Percentiles rank a stretch among this genome's conserved stretches.
phyloP scores from a whole-genome alignment of 2,888 invertebrate species.

The Prenolepis imparis region DNA sequence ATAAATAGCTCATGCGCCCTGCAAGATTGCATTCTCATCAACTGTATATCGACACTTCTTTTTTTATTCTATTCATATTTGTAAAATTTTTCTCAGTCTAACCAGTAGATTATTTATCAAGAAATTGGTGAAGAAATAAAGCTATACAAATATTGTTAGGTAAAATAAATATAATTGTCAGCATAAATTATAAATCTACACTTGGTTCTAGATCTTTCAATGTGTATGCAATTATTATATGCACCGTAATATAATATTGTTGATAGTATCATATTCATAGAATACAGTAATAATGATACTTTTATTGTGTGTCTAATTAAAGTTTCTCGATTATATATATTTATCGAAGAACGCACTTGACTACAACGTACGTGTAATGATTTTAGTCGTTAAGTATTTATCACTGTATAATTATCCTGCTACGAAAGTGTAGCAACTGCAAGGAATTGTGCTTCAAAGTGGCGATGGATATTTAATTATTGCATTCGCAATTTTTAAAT shows the following conservation, averaged over 20 bases:
- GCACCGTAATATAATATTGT: conserved; percentile 24
- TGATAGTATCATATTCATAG: conserved; percentile 1
- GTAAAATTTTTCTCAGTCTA: background rate
- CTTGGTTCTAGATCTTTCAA: background rate
- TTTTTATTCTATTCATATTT: background rate
- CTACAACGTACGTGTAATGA: conserved; percentile 5
- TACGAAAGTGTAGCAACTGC: background rate
- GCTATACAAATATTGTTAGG: background rate
- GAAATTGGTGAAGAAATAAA: background rate
- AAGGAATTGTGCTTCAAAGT: background rate
- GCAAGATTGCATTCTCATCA: conserved; percentile 30
- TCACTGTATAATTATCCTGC: conserved; percentile 23
- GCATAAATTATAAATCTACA: conserved; percentile 32
- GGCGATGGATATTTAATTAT: background rate
- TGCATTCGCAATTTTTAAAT: background rate
- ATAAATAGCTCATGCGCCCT: conserved; percentile 45
- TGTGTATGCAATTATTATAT: conserved; percentile 10
- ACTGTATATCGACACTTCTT: background rate
- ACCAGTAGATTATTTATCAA: background rate
- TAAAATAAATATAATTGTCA: conserved; percentile 48
- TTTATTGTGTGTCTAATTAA: conserved; percentile 27
- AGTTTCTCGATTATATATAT: conserved; percentile 19
- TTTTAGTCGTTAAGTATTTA: conserved; percentile 39
- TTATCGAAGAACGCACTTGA: background rate
- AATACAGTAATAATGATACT: conserved; percentile 9